Conservation (phyloP, 2,888 invertebrate species). For the Diplazon laetatorius region DNA sequence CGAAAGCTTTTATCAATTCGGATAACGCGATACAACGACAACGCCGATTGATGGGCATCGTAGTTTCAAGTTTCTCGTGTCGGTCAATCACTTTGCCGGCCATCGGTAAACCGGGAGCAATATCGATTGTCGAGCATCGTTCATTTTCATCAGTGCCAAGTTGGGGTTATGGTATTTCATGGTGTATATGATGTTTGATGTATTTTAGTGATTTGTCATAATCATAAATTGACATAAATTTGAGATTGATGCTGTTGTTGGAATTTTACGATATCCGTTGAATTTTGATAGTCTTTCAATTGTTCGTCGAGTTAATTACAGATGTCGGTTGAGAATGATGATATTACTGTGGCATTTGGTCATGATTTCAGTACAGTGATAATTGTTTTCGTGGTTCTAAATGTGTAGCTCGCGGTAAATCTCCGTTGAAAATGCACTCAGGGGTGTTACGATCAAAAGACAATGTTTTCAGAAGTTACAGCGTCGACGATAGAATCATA, state of each 20-base stretch:
- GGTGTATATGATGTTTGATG: neutral
- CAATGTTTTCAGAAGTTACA: too few species aligned
- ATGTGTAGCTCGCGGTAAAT: too few species aligned
- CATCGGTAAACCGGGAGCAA: neutral
- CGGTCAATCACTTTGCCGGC: neutral
- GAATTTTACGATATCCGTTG: too few species aligned
- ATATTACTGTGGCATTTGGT: too few species aligned
- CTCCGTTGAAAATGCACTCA: too few species aligned
- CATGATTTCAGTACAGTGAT: too few species aligned
- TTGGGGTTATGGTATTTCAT: neutral
- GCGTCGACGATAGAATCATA: too few species aligned
- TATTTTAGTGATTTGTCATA: neutral
- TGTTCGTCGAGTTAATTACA: too few species aligned
- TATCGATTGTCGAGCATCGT: neutral
- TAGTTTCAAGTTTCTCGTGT: conserved; percentile 8
- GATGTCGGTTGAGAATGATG: too few species aligned
- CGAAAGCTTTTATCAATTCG: conserved; percentile 21
- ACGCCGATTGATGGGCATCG: conserved; percentile 19
- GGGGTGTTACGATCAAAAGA: too few species aligned
- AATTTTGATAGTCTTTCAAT: too few species aligned
- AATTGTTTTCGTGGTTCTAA: too few species aligned
- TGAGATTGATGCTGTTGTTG: neutral
- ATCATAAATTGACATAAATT: neutral
- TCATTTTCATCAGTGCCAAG: neutral
- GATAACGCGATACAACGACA: conserved; percentile 8